Evolutionary conservation across 2,113 vertebrate species (phyloP), one percentile per base, ranked within the genome.

Genomic region (Phalacrocorax brasilianus): DNA sequence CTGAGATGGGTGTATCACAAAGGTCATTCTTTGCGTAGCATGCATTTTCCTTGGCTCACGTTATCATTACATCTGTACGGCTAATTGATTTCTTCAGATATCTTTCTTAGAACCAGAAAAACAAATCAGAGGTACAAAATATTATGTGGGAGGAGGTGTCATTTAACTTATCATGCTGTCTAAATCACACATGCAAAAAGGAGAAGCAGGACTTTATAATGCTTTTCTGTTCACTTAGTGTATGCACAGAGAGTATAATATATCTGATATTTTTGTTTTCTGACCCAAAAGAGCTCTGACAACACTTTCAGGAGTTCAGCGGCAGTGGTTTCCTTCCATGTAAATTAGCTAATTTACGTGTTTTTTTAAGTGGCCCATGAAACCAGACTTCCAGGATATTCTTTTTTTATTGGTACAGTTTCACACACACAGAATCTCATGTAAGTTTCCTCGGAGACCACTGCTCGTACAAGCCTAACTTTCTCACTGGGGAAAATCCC

Each of bases 1-100:
- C 97, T 97, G 97, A 97, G 81, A 63, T 58, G 27, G 26, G 47
- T 50, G 30, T 78, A 81, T 88, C 82, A 68, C 75, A 84, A 89
- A 76, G 83, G 70, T 27, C 49, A 44, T 81, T 91, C 59, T 96
- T 96, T 70, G 81, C 87, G 65, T 77, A 73, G 52, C 23, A 18
- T 12, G 66, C 32, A 47, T 86, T 82, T 81, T 94, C 22, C 56
- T 89, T 93, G 66, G 19, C 62, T 91, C 26, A 27, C 44, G 14
- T 84, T 93, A 89, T 67, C 56, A 47, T 84, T 91, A 32, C 50
- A 87, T 96, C 85, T 90, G 56, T 72, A 85, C 44, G 81, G 53
- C 59, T 73, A 28, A 83, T 50, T 72, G 83, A 85, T 78, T 71
- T 87, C 76, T 87, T 79, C 52, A 91, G 61, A 8, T 78, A 65